Evolutionary conservation across 2,797 vertebrate species (phyloP).

Genomic region (Potorous gilbertii): DNA sequence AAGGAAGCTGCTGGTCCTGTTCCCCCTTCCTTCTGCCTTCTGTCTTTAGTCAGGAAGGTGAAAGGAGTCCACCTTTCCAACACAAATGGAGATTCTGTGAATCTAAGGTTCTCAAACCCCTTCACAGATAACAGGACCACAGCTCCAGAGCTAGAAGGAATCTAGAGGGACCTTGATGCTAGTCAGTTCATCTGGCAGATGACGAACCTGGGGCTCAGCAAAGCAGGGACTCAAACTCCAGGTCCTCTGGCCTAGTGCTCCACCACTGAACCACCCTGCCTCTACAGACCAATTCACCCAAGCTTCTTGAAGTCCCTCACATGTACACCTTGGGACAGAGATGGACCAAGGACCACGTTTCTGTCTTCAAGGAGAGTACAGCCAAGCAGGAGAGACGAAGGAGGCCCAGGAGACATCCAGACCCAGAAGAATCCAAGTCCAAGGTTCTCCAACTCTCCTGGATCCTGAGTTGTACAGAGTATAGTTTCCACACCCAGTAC

Average conservation of each 20-base stretch:
- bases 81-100: neutral
- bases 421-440: neutral
- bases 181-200: neutral
- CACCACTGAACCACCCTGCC: neutral
- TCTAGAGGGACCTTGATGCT: neutral
- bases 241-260: neutral
- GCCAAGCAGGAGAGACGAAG: neutral
- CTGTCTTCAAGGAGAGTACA: neutral
- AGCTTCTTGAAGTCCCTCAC: neutral
- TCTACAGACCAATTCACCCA: neutral
- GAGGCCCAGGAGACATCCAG: neutral
- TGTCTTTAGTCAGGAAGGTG: neutral
- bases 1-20: neutral
- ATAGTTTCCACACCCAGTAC: neutral
- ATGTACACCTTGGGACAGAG: neutral
- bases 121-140: neutral
- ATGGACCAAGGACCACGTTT: neutral
- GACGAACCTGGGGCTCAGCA: neutral
- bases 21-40: neutral
- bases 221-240: neutral
- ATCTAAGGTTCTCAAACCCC: neutral
- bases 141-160: neutral
- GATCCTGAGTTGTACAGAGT: neutral
- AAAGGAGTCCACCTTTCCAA: neutral
- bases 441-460: neutral